Evolutionary conservation across 2,888 invertebrate genomes (phyloP), one percentile per base, ranked within the genome.

Genomic region (Augochlorella aurata): DNA sequence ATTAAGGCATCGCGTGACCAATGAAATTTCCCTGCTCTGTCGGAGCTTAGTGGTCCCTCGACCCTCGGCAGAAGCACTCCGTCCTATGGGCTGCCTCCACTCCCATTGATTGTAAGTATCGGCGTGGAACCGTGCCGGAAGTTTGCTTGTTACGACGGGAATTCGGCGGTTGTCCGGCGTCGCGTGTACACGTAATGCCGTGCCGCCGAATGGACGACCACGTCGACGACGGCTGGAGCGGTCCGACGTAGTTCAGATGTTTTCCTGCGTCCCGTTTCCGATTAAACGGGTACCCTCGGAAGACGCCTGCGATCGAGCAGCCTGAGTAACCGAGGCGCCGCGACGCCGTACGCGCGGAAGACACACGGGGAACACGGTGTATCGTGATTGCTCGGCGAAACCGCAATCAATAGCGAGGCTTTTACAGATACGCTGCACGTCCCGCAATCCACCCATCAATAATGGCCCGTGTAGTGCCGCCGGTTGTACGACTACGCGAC

Each of bases 391-490:
- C 47, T 24, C 12, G 16, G 12, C 61, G 77, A 47, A 54, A 74
- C 67, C 16, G 61, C 58, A 58, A 83, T 79, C 75, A 82, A 83
- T 79, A 66, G 50, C 66, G 65, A 58, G 44, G 58, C 61, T 71
- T 75, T 76, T 74, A 72, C 52, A 54, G 75, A 73, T 44, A 49
- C n/a, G 68, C 45, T 54, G 61, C 73, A 58, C 72, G 24, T 16
- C n/a, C 24, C 54, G 50, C 18, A 49, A 24, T 71, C 18, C 14
- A 58, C 12, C 38, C 52, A 65, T 81, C 81, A 70, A 71, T 81
- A 74, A 81, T 70, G 38, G 47, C 18, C 47, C 58, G 21, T 38
- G 66, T 38, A 38, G 38, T 71, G 21, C 49, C 38, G 54, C 44
- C 63, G 54, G 44, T 67, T 54, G 47, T 54, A 61, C 24, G 7